These are phyloP conservation scores for Aphrocallistes beatrix DNA, from an alignment of 37 sponge, comb jelly and placozoan genomes.

Conservation along the genomic window DNA sequence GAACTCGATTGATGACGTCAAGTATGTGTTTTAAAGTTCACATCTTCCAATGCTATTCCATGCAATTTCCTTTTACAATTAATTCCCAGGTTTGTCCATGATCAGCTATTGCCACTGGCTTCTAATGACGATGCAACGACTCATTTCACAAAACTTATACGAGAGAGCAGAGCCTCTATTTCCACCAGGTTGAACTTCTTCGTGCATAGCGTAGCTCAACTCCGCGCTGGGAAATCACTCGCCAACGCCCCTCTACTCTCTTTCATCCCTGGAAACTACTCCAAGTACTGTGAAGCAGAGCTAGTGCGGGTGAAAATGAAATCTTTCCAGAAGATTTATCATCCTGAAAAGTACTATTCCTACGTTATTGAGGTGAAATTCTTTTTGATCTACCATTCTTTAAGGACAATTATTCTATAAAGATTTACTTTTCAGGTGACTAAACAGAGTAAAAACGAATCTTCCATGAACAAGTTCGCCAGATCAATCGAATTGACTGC, in stretches of 20 bases:
- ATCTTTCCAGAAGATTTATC: conserved; percentile 44
- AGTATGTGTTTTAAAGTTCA: conserved; percentile 31
- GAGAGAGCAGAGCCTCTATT: conserved; percentile 48
- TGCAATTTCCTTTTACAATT: too few relatives aligned
- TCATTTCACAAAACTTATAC: not conserved
- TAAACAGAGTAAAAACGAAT: not conserved
- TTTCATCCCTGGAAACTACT: conserved; percentile 25
- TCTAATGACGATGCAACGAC: not conserved
- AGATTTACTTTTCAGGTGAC: not conserved
- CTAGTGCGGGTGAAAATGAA: conserved; percentile 25
- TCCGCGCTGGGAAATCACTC: conserved; percentile 27
- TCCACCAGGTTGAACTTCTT: conserved; percentile 77
- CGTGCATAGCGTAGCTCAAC: conserved; percentile 79
- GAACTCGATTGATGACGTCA: conserved; percentile 53
- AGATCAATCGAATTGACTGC: not conserved
- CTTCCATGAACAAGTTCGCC: not conserved
- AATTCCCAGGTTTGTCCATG: not conserved
- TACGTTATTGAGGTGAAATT: not conserved
- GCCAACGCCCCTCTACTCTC: conserved; percentile 18
- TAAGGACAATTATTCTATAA: not conserved
- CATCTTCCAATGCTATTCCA: too few relatives aligned
- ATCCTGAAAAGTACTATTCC: conserved; percentile 50
- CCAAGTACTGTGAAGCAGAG: not conserved
- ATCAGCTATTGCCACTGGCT: not conserved
- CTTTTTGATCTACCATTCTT: not conserved